Evolutionary conservation across 2,113 vertebrate species (phyloP), one percentile per base, ranked within the genome.

Genomic region (Gasterosteus aculeatus): DNA sequence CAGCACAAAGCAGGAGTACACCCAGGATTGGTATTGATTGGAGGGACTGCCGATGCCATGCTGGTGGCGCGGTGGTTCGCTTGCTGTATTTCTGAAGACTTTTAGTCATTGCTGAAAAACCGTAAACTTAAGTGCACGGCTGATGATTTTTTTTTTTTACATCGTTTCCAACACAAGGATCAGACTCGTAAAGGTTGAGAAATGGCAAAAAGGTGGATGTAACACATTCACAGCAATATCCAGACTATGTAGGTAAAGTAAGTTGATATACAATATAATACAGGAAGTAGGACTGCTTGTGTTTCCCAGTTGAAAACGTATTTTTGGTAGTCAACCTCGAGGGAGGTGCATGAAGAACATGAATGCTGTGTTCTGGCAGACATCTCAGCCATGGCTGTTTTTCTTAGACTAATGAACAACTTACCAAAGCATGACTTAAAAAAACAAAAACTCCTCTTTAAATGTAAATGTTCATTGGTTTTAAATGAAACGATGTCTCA

Each of bases 241-340:
- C 65, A 53, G 69, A 49, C 57, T n/a, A 73, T 63, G 44, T 38
- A 54, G 38, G 51, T 81, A 26, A 41, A 70, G 54, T 60, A 26
- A 22, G 41, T 9, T 31, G 14, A 54, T 70, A 61, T 31, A 7
- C 4, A 56, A 61, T 42, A 12, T 51, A 51, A 75, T 22, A 51
- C 47, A 74, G 58, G 73, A 69, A 70, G 67, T 41, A 70, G 65
- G 31, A 41, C 42, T 63, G 35, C 56, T 1, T 33, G 69, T 72
- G 63, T 73, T 84, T 81, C 81, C 72, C 62, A 46, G 70, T 63
- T 81, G 69, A 54, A 66, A n/a, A 69, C 80, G 41, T 86, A 81
- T 86, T 88, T 84, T 81, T 85, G 69, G 71, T 62, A 3, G 53
- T 69, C 42, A 29, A 18, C 79, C 79, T 81, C 71, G 10, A 38